Evolutionary conservation across 2,888 invertebrate species (phyloP), one percentile per base, ranked within the genome.

Genomic region (Eledona agricola): DNA sequence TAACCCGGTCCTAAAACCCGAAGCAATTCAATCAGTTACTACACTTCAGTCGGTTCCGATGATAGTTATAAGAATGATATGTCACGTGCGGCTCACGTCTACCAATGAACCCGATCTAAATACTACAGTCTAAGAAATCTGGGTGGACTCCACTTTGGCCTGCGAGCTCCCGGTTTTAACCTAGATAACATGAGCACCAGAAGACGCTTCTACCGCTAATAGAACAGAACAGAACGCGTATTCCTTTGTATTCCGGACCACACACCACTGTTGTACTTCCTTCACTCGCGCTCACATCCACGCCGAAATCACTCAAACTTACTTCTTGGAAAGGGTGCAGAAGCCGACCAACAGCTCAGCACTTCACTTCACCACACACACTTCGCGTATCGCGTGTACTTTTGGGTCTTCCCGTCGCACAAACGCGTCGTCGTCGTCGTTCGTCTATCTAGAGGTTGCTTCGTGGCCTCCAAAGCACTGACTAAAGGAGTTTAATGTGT

Each of bases 401-500:
- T 63, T 68, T 64, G 65, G 63, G 66, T 69, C 69, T 71, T 73
- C 70, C 71, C 69, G 71, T 71, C 70, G 71, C 67, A 71, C 71
- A 64, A 67, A 69, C 71, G 73, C 73, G 75, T 73, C 74, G 74
- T 74, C 71, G 72, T 66, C n/a, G 67, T 76, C 76, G 75, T 75
- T 77, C 76, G 77, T 73, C 71, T 71, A 62, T 71, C 71, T 73
- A 74, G 73, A 72, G 71, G 70, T 76, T 72, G 72, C 75, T 73
- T 73, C 67, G 74, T 73, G 69, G 74, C 75, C 74, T 75, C 72
- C 74, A 74, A 75, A 76, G 76, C 76, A 75, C 74, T 76, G 72
- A 76, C 75, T 77, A 74, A 71, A 73, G 71, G 64, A 67, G 66
- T 64, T 63, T 68, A 68, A 71, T 64, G 69, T 68, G 68, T 66